phyloP scores from a whole-genome alignment of 2,113 vertebrate genomes.

The Crypturellus undulatus region DNA sequence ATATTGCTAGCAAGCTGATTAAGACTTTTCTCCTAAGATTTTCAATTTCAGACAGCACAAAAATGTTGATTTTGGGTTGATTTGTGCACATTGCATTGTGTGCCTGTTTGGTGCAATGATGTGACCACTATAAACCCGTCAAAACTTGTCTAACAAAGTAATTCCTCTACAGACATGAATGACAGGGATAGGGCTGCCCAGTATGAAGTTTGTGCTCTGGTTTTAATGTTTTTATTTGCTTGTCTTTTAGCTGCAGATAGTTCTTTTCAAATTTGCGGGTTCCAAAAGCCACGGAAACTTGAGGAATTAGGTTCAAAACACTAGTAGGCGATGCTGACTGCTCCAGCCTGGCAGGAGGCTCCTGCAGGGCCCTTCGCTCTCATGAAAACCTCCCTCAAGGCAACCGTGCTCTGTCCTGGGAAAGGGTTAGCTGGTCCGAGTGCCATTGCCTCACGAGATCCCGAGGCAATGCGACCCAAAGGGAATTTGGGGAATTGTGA shows the following conservation, averaged over 20 bases:
- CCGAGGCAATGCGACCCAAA: neutral
- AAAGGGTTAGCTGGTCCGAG: neutral
- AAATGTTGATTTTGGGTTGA: neutral
- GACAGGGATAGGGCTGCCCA: neutral
- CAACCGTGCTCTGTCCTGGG: neutral
- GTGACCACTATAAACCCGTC: neutral
- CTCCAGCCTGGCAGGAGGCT: neutral
- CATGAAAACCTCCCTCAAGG: conserved; percentile 15
- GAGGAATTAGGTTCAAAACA: neutral
- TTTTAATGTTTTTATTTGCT: neutral
- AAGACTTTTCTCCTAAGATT: neutral
- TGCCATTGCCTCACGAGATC: neutral
- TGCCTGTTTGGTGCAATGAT: neutral
- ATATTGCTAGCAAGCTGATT: neutral
- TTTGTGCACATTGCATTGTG: neutral
- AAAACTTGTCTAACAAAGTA: neutral
- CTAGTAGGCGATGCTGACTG: neutral
- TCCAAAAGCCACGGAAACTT: neutral
- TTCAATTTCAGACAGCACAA: neutral
- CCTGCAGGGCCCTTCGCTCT: neutral
- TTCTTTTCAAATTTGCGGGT: neutral
- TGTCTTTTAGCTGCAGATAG: neutral
- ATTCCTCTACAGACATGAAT: neutral
- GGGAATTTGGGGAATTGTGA: neutral
- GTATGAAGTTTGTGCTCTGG: neutral